A percentile compares a stretch with the other conserved stretches of the same genome.
Conservation (phyloP, 2,888 invertebrate genomes). For the Campoplex capitator region DNA sequence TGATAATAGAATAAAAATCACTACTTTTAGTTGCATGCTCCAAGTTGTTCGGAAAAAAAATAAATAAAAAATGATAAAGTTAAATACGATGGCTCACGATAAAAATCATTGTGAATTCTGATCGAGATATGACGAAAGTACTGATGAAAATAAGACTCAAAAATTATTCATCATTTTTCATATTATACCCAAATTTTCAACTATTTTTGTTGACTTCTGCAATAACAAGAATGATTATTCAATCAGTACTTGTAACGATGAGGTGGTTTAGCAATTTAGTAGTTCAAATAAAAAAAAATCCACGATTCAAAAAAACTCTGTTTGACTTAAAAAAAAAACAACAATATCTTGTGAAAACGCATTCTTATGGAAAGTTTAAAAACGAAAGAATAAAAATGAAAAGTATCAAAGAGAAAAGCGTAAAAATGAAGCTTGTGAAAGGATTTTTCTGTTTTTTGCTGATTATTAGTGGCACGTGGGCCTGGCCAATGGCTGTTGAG, state of each 20-base stretch:
- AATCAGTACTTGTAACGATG: background rate
- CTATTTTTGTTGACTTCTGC: background rate
- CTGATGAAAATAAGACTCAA: background rate
- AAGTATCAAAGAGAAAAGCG: background rate
- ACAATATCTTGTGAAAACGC: background rate
- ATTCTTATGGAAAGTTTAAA: background rate
- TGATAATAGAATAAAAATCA: background rate
- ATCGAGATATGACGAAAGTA: background rate
- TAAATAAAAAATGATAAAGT: too few species aligned
- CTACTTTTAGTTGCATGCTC: background rate
- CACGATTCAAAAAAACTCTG: background rate
- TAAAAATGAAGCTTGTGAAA: background rate
- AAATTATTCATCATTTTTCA: background rate
- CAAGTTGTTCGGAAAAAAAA: too few species aligned
- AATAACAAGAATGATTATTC: background rate
- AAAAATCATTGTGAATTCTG: too few species aligned
- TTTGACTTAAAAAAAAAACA: background rate
- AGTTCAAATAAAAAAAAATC: background rate
- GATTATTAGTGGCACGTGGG: background rate
- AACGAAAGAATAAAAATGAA: background rate
- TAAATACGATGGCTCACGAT: too few species aligned
- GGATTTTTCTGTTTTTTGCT: background rate
- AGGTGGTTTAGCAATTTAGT: background rate
- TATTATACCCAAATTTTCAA: background rate
- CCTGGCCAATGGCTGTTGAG: constrained; percentile 6